Evolutionary conservation across 2,888 invertebrate genomes (phyloP), one percentile per base, ranked within the genome.

Genomic region (Cryptus armator): DNA sequence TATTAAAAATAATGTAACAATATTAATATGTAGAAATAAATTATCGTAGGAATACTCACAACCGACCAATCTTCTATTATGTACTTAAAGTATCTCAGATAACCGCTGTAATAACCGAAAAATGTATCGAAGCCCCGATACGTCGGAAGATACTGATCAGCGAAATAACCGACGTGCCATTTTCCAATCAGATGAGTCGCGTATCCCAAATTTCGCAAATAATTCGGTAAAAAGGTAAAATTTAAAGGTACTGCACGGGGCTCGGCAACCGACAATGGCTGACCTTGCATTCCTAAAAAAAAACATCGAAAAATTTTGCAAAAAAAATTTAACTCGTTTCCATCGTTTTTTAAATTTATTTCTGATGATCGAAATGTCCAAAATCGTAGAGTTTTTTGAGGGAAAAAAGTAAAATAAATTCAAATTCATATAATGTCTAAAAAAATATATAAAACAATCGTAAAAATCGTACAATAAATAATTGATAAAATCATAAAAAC

Each of bases 61-160:
- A 92, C 91, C 90, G 46, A 46, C 62, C 74, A 32, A 62, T 95
- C 94, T 19, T 91, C 90, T 1, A 95, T 92, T 1, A 95, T 95
- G 83, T 96, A 96, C 89, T 96, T 96, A 90, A 96, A 97, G 91
- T 98, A 99, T 91, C 98, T 97, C 81, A 97, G 96, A 87, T 95
- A 96, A 1, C 97, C 98, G 83, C 96, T 96, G 95, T 97, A 97
- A 91, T 98, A 98, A 1, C 99, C 99, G 91, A 96, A 97, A 92
- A 98, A 97, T 5, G 96, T 95, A 88, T 97, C 96, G 90, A 97
- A 99, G 3, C 98, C 98, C 48, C 98, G 95, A 84, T 94, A 94
- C 0, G 95, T 95, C 0, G 98, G 98, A 6, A 97, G 96, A 91
- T 96, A 96, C 85, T 95, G 94, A 71, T 93, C 90, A 7, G 93